Base-by-base conservation (phyloP, 2,797 vertebrate species). In the Kryptolebias ocellatus region DNA sequence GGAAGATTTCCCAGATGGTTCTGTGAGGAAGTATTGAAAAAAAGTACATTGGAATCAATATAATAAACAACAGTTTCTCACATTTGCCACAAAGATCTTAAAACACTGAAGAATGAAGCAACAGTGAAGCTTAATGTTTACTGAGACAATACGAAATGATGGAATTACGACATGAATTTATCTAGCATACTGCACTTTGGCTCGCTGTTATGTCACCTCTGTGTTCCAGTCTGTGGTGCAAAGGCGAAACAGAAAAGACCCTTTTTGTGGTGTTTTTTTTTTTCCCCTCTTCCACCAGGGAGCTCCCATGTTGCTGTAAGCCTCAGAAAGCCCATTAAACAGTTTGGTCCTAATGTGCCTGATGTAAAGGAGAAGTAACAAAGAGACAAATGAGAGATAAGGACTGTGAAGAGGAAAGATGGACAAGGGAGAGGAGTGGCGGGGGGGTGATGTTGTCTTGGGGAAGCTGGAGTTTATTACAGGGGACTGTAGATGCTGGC, bases 381-480 rank as follows among this genome's bases (percentile, higher is more conserved):
- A 58, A 52, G 15, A 29, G 39, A 70, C 55, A 46, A 29, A 52
- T 59, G 61, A 74, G 62, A 55, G 60, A 61, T 20, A 10, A 37
- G 50, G 24, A 39, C 37, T 39, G 46, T 63, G 20, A 72, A 74
- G 64, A 37, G 44, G 34, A 49, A 65, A 63, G 54, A 69, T 57
- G 28, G 53, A 77, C 64, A 53, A 64, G 18, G 16, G 52, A 64
- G 60, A 29, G 6, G 56, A 53, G 28, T 20, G 8, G 18, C 29
- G 18, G 54, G 20, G 45, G 28, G 20, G 42, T 16, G 42, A 53
- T 31, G 24, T 18, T 52, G 52, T 31, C 34, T 20, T 54, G 49
- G 6, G 11, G 59, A 16, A 45, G 6, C 46, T 50, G 37, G 66
- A 74, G 57, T 73, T 87, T 80, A 80, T 85, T 80, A 78, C 39